Evolutionary conservation across 2,888 invertebrate genomes (phyloP), one percentile per base, ranked within the genome.

Genomic region (Ctenicera cuprea): DNA sequence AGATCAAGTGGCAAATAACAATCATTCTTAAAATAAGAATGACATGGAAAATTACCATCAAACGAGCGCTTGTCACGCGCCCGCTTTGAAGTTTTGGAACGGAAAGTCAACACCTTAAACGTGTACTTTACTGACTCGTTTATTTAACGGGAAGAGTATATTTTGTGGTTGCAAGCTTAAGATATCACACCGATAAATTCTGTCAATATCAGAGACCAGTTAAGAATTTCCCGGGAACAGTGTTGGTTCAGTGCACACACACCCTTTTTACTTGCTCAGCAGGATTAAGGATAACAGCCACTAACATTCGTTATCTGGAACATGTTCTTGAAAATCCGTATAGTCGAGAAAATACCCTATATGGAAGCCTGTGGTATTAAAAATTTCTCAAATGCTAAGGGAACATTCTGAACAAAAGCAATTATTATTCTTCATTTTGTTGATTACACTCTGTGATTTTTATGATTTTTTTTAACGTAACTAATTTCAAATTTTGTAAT

Each of bases 251-350:
- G 22, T 57, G 52, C 38, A 67, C 64, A 67, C 22, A n/a, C 43
- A 38, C 71, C 41, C 16, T 45, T 18, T 57, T 16, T 59, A 52
- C 66, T 61, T 41, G 59, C 54, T 38, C 61, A 61, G 48, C 45
- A 59, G 45, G 68, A 59, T 59, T 67, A 61, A 65, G 61, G 67
- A 67, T 72, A 72, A 72, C 72, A 43, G 61, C 67, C 61, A 61
- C 67, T 57, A 59, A 59, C 45, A 57, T 61, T 61, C 30, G 67
- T 66, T 72, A 72, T 72, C 67, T 67, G n/a, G 67, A 72, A 72
- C 33, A 61, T 67, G 20, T 48, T 63, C 33, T 38, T 61, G 7
- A 22, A 57, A 57, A 57, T 57, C 16, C 16, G 2, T 50, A 22
- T 8, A 33, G 33, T 1, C 33, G 8, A n/a, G n/a, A 5, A 33